A percentile compares a stretch with the other conserved stretches of the same genome.
Conservation (phyloP, 2,797 vertebrate genomes). For the Leucoraja ocellata region DNA sequence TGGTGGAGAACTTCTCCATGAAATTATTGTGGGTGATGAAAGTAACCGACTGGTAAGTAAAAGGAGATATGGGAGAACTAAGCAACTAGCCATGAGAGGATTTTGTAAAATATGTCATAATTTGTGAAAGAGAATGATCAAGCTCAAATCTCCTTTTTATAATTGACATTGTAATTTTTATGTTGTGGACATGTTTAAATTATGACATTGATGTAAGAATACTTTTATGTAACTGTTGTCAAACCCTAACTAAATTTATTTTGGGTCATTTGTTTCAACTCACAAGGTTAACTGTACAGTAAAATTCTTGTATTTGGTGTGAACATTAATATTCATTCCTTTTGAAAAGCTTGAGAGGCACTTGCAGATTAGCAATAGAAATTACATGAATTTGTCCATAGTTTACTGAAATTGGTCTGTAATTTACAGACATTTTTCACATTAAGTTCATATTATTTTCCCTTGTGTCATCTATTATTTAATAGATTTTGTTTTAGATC, state of each 20-base stretch:
- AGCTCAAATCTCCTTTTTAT: neutral
- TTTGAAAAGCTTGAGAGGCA: neutral
- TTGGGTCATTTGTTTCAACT: neutral
- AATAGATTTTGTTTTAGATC: neutral
- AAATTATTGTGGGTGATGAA: conserved; percentile 71
- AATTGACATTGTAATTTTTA: neutral
- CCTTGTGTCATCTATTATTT: neutral
- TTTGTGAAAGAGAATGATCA: neutral
- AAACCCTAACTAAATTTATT: neutral
- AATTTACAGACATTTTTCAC: neutral
- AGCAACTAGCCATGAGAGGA: neutral
- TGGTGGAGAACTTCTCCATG: conserved; percentile 71
- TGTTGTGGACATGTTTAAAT: neutral
- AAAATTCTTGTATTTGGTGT: neutral
- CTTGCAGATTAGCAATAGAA: neutral
- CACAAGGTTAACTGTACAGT: no score
- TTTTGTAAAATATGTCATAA: neutral
- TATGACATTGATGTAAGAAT: neutral
- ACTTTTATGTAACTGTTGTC: no score
- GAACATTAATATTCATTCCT: neutral
- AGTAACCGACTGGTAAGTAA: conserved; percentile 82
- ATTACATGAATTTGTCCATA: neutral
- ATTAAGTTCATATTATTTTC: neutral
- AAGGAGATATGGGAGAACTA: neutral
- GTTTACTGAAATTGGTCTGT: no score